Evolutionary conservation across 2,888 invertebrate species (phyloP), one percentile per base, ranked within the genome.

Genomic region (Xanthostigma xanthostigma): DNA sequence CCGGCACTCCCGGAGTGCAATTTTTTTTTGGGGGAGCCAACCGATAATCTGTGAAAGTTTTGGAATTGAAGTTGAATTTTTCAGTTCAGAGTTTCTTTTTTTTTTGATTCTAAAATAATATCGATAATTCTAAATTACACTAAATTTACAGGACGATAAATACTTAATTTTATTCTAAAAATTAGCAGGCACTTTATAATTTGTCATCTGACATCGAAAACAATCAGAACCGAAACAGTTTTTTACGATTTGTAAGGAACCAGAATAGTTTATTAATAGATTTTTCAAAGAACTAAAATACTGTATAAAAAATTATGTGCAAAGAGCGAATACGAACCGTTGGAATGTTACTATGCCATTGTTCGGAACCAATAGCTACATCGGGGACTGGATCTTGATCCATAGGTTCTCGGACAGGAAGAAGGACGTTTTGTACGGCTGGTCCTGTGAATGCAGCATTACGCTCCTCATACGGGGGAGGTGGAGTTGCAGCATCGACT

Each of bases 321-420:
- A 36, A 27, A 36, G 12, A 33, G 11, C 9, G 5, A 27, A 36
- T 49, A 63, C 68, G 62, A 62, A 75, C 75, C 47, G 70, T 62
- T 48, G 79, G 78, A 59, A 80, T 74, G 64, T 74, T 72, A 60
- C 66, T 64, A 58, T 80, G 79, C 81, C 81, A 81, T 2, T 69
- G 58, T 57, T 76, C 74, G 2, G 76, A 69, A 36, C 75, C 76
- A 44, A 73, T 62, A 36, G 70, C 67, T 43, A 78, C 72, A 50
- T 69, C 64, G 11, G 74, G 73, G 48, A 75, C 57, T 3, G 70
- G 64, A 27, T 27, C 27, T 27, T 27, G 27, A 27, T 27, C 27
- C 27, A 27, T 27, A 6, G 27, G 27, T 27, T 27, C 27, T 27
- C 27, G 27, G 27, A 27, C 27, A 27, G 27, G 27, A 27, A 27